A percentile compares a stretch with the other conserved stretches of the same genome.
Conservation (phyloP, 2,888 invertebrate species). For the Melipona bicolor region DNA sequence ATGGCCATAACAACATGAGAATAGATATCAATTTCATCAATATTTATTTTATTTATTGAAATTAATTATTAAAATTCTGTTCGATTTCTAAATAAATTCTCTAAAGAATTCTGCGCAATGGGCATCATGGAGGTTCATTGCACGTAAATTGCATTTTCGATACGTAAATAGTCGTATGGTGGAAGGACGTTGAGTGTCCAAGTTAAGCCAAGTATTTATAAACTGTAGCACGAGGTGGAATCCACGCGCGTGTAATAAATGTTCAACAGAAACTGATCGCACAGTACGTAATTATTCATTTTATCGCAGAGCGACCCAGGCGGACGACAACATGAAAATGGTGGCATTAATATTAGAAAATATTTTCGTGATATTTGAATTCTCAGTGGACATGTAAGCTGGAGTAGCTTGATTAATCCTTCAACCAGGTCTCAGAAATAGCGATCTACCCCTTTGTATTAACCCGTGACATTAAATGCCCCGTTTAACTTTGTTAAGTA, state of each 20-base stretch:
- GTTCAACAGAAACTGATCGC: background rate
- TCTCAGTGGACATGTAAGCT: background rate
- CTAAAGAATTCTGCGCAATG: background rate
- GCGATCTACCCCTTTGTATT: background rate
- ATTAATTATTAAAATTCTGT: too few species aligned
- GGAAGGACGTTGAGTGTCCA: background rate
- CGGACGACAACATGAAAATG: background rate
- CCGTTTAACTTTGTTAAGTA: slow-evolving; percentile 1
- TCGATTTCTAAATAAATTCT: background rate
- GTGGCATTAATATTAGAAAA: background rate
- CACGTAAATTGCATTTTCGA: background rate
- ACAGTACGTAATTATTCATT: too few species aligned
- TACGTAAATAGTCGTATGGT: background rate
- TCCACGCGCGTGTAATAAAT: background rate
- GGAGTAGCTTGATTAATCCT: background rate
- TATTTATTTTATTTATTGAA: too few species aligned
- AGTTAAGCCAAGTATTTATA: slow-evolving; percentile 2
- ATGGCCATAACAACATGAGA: too few species aligned
- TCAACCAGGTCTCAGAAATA: background rate
- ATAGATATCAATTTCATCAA: too few species aligned
- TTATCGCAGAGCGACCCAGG: background rate
- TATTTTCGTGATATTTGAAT: background rate
- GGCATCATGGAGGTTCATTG: background rate
- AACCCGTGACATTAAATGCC: slow-evolving; percentile 8
- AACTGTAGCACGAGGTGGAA: background rate